Base-by-base conservation (phyloP, 2,888 invertebrate genomes). In the Candidula unifasciata region DNA sequence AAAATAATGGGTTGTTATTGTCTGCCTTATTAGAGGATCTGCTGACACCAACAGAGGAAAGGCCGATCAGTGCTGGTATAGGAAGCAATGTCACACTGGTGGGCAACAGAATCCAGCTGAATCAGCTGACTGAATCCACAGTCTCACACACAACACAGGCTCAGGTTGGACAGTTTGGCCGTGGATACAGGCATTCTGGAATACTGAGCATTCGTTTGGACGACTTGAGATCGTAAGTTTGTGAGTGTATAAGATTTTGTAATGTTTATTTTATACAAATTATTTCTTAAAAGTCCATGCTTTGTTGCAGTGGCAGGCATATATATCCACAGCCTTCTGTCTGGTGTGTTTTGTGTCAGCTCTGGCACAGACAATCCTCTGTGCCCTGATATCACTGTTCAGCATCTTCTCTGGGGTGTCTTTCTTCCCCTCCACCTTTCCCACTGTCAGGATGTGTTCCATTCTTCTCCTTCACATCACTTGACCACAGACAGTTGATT, bases 101-200 rank as follows among this genome's bases (percentile, higher is more conserved):
- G 57, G 97, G 98, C 37, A 98, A 98, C 93, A 95, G 97, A 90
- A 97, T 98, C 87, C 97, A 97, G 91, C 95, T 98, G 74, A 95
- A 95, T 88, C 86, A 94, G 33, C 86, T 87, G 10, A 57, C 16
- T 24, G n/a, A 35, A 6, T 24, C 73, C 16, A 2, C 76, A 57
- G 78, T 84, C 30, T 5, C 76, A 68, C 80, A 84, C 30, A 52
- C 77, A 27, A 66, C 86, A 21, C 87, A 80, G 33, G 87, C 88
- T 27, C 89, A 89, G 24, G 82, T 88, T n/a, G 82, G 81, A 30
- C 88, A 88, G 52, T 87, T 91, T 66, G 87, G 89, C 24, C 84
- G 87, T 30, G 89, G 89, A 27, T 89, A 89, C 80, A 86, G 87
- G 54, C 90, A 89, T 74, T 88, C 88, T 78, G 90, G 90, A n/a